Conservation (phyloP, 2,113 vertebrate species). For the Dasyurus viverrinus region DNA sequence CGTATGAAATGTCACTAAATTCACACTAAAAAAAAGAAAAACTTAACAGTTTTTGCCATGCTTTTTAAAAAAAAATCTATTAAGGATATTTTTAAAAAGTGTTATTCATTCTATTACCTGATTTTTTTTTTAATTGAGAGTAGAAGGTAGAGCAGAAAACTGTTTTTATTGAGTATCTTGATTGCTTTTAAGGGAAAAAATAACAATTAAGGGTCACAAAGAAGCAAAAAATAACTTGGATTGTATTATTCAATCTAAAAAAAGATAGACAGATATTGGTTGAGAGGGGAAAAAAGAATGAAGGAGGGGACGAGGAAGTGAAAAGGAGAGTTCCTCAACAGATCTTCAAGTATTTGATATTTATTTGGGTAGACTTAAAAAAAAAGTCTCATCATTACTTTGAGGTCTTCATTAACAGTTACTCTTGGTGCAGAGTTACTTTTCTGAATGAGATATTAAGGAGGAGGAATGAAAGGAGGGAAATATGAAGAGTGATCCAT, state of each 20-base stretch:
- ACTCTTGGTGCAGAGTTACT: constrained; percentile 36
- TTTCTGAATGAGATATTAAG: background rate
- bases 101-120: background rate
- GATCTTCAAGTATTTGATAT: constrained; percentile 1
- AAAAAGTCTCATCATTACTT: constrained; percentile 53
- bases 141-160: background rate
- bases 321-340: background rate
- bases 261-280: background rate
- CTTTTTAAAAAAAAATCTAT: constrained; percentile 43
- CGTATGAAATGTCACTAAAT: constrained; percentile 32
- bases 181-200: background rate
- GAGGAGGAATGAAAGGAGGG: background rate
- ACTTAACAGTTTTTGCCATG: constrained; percentile 16
- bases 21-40: constrained; percentile 34
- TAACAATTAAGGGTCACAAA: background rate
- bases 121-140: background rate
- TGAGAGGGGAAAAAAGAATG: background rate
- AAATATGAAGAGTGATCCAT: background rate
- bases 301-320: background rate
- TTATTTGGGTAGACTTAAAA: constrained; percentile 61
- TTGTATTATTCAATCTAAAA: background rate
- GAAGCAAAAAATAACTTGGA: background rate
- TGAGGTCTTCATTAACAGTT: constrained; percentile 60
- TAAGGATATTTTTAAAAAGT: background rate
- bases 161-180: background rate